Evolutionary conservation across 2,797 vertebrate species (phyloP).

Genomic region (Pangasius macronema): DNA sequence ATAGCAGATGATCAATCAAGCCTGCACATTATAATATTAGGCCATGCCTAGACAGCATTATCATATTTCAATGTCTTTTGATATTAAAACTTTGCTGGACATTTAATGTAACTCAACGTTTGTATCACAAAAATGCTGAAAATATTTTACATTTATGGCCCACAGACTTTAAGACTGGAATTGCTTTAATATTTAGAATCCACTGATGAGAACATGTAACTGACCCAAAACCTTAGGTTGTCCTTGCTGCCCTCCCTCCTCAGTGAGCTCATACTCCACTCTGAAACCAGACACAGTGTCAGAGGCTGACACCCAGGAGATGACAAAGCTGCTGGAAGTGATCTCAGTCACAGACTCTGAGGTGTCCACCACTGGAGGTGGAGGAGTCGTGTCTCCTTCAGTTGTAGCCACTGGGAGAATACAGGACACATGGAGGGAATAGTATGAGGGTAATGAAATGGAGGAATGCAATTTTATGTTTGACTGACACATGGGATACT

Average conservation of each 20-base stretch:
- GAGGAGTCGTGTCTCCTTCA: constrained; percentile 83
- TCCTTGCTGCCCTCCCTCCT: constrained; percentile 81
- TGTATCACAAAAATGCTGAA: background rate
- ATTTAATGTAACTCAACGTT: background rate
- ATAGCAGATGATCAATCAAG: background rate
- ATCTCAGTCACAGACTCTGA: constrained; percentile 97
- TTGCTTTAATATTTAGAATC: background rate
- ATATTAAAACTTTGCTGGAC: background rate
- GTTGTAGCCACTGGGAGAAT: constrained; percentile 73
- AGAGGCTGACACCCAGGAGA: constrained; percentile 97
- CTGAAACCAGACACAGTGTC: constrained; percentile 94
- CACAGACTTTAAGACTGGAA: background rate
- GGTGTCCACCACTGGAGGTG: constrained; percentile 79
- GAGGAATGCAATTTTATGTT: background rate
- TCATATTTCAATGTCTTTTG: background rate
- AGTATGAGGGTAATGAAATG: background rate
- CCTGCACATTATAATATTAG: background rate
- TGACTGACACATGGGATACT: constrained; percentile 56
- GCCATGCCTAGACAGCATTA: background rate
- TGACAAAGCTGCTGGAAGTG: constrained; percentile 95
- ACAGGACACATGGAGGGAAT: background rate
- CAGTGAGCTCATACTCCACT: constrained; percentile 92
- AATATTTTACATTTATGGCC: background rate
- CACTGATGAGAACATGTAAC: background rate
- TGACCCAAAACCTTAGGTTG: constrained; percentile 68